phyloP scores from a whole-genome alignment of 2,888 invertebrate genomes.

The Scaptomyza flava region DNA sequence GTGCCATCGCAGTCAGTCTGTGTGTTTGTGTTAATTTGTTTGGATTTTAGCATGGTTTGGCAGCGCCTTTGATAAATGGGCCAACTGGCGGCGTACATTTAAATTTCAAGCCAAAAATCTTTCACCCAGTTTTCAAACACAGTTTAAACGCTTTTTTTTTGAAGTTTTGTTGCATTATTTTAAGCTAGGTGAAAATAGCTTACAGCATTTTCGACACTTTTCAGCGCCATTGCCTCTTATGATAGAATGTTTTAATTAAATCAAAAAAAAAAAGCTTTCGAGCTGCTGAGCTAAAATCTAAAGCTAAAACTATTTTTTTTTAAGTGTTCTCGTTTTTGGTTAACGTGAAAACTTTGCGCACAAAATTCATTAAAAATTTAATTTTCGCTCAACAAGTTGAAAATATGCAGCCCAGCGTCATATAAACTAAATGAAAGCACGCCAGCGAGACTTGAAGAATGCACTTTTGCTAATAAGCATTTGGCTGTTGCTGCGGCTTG shows the following conservation, averaged over 20 bases:
- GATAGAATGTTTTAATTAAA: conserved; percentile 79
- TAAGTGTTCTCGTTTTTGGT: neutral
- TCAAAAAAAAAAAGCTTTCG: conserved; percentile 65
- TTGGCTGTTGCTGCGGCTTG: conserved; percentile 1
- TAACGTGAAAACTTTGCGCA: conserved; percentile 63
- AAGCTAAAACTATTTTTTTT: conserved; percentile 15
- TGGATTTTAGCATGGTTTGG: conserved; percentile 34
- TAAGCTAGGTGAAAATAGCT: conserved; percentile 28
- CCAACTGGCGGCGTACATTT: conserved; percentile 20
- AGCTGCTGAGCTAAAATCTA: conserved; percentile 6
- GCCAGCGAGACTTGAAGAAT: conserved; percentile 38
- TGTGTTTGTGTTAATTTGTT: neutral
- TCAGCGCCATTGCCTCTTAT: conserved; percentile 3
- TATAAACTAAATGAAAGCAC: conserved; percentile 30
- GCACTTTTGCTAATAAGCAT: conserved; percentile 74
- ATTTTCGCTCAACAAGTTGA: conserved; percentile 75
- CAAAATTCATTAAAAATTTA: conserved; percentile 76
- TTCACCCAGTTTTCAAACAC: conserved; percentile 25
- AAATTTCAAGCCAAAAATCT: conserved; percentile 15
- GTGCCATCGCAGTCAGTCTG: conserved; percentile 37
- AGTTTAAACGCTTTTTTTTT: conserved; percentile 40
- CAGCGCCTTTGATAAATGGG: conserved; percentile 49
- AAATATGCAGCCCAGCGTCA: conserved; percentile 34
- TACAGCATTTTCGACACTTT: conserved; percentile 66
- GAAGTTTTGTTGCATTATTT: conserved; percentile 41